Conservation (phyloP, 2,113 vertebrate species). For the Callionymus lyra region DNA sequence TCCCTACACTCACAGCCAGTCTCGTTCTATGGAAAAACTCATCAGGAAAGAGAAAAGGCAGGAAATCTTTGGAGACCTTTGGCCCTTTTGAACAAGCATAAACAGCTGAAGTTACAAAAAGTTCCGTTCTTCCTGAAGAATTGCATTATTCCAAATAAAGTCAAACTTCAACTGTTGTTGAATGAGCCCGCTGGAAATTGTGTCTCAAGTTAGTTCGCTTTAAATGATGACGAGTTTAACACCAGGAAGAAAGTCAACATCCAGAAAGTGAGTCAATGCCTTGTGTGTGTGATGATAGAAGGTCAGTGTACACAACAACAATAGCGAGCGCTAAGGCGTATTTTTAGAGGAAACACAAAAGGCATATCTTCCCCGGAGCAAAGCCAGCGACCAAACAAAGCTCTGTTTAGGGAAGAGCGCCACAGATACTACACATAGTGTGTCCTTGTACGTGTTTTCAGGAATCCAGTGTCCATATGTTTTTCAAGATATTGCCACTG, state of each 20-base stretch:
- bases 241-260: background rate
- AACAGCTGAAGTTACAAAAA: no score
- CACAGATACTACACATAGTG: slow-evolving; percentile 1
- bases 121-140: no score
- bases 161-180: no score
- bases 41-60: slow-evolving; percentile 17
- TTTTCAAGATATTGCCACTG: no score
- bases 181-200: slow-evolving; percentile 3
- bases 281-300: background rate
- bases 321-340: slow-evolving; percentile 16
- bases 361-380: slow-evolving; percentile 20
- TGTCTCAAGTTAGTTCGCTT: background rate
- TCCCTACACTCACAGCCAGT: slow-evolving; percentile 34
- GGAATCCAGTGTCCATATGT: no score
- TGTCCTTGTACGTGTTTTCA: background rate
- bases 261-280: background rate
- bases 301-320: slow-evolving; percentile 10
- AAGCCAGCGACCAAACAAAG: slow-evolving; percentile 28
- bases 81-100: no score
- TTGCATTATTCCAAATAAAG: slow-evolving; percentile 7
- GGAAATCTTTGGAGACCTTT: slow-evolving; percentile 26
- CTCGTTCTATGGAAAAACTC: slow-evolving; percentile 1
- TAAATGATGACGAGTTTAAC: background rate
- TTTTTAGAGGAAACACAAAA: slow-evolving; percentile 58
- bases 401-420: slow-evolving; percentile 22